Evolutionary conservation across 2,113 vertebrate species (phyloP), one percentile per base, ranked within the genome.

Genomic region (Xiphias gladius): DNA sequence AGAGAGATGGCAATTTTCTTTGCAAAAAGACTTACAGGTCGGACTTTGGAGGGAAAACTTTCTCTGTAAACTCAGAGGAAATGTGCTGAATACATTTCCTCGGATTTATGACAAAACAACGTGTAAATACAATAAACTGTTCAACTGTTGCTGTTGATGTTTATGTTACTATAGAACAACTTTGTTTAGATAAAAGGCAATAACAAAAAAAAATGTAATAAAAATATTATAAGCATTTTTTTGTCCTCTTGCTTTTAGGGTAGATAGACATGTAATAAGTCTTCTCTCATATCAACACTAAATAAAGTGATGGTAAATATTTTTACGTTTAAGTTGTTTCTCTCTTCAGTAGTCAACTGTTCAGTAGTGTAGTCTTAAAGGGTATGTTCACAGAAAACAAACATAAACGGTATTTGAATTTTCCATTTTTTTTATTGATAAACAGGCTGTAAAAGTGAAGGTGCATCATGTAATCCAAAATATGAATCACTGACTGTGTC

Each of bases 111-210:
- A 6, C 46, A 48, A 48, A 48, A 19, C 35, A 16, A 52, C 16
- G 26, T 88, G 86, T 83, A 86, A 80, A 86, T 74, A 86, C 20
- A 24, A 57, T n/a, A 57, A 26, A 52, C 17, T 50, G 46, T 46
- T 46, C 16, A 17, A 14, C 43, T 46, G 43, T 14, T 16, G 43
- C 43, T 46, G 43, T 0, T 50, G 17, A 50, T n/a, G 20, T 54
- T n/a, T 12, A 13, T 13, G 24, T 57, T 26, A 26, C 12, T 13
- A n/a, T 77, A 88, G 80, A 76, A 46, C 3, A n/a, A 55, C 9
- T 20, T 26, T 70, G 73, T 86, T 80, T 77, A 88, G 80, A 73
- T n/a, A 41, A 76, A 73, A 64, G 17, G 65, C 77, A 83, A 76
- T 35, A 75, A 73, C 71, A 84, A 81, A 73, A 80, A 57, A 39